Percentiles rank a stretch among this genome's conserved stretches.
Evolutionary conservation across 2,797 vertebrate genomes (phyloP).

Genomic region (Myotis planiceps): DNA sequence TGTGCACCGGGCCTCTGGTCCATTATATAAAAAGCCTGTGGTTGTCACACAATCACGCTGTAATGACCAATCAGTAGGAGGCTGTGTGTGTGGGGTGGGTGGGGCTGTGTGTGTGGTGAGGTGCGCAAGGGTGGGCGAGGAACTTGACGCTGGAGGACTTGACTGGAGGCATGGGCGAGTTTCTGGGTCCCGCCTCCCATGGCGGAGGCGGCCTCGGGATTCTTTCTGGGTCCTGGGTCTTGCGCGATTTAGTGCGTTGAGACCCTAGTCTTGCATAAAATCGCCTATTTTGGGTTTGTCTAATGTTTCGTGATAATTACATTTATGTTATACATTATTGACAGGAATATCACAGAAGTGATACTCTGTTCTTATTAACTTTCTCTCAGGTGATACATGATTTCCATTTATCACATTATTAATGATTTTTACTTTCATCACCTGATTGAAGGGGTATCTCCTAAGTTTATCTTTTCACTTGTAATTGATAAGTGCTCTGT

Average conservation of each 20-base stretch:
- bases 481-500: background rate
- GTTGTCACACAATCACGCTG: too few relatives aligned
- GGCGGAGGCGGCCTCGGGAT: too few relatives aligned
- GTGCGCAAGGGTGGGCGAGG: accelerated
- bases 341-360: background rate
- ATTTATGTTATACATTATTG: background rate
- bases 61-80: too few relatives aligned
- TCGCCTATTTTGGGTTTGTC: background rate
- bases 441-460: background rate
- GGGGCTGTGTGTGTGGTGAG: too few relatives aligned
- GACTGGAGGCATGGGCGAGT: too few relatives aligned
- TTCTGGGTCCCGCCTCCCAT: too few relatives aligned
- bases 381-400: background rate
- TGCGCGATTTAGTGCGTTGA: too few relatives aligned
- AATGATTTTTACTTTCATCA: background rate
- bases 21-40: too few relatives aligned
- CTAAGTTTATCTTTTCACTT: background rate
- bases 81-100: accelerated
- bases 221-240: too few relatives aligned
- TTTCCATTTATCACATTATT: background rate
- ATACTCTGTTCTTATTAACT: background rate
- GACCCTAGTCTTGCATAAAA: background rate
- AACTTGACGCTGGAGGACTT: too few relatives aligned
- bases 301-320: background rate
- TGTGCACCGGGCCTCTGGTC: too few relatives aligned